Percentiles rank a stretch among this genome's conserved stretches.
These are phyloP conservation scores for Cryptoprocta ferox DNA, from an alignment of 2,797 vertebrate species.

Conservation along the genomic window DNA sequence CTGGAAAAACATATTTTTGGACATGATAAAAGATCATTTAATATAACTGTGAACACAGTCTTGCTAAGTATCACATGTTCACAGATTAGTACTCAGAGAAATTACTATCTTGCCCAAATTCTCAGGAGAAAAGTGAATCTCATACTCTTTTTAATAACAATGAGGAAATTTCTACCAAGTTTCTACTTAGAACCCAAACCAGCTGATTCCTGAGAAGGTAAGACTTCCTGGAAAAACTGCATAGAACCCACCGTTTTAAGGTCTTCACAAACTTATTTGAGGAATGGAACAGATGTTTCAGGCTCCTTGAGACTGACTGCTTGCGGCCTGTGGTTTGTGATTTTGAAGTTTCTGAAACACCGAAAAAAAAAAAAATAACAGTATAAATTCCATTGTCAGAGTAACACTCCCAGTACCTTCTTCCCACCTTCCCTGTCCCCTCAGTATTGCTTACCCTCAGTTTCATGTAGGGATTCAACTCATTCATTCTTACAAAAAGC, in stretches of 20 bases:
- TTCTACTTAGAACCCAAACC: conserved; percentile 52
- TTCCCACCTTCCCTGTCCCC: not conserved
- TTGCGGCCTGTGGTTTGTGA: conserved; percentile 95
- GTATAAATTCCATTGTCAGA: conserved; percentile 19
- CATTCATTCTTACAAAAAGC: conserved; percentile 14
- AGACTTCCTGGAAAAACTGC: conserved; percentile 36
- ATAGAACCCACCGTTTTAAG: conserved; percentile 93
- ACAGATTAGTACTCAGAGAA: conserved; percentile 48
- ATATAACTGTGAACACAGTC: conserved; percentile 38
- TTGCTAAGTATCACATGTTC: conserved; percentile 9
- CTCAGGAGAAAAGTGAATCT: conserved; percentile 51
- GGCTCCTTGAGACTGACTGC: conserved; percentile 96
- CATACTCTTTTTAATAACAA: conserved; percentile 42
- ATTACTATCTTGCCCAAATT: conserved; percentile 36
- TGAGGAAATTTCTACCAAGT: not conserved
- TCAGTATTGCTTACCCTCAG: not conserved
- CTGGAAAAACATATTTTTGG: not conserved
- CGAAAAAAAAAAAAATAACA: conserved; percentile 43
- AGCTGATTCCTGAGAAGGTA: conserved; percentile 17
- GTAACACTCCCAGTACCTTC: not conserved
- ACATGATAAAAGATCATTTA: conserved; percentile 22
- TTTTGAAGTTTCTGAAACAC: conserved; percentile 92
- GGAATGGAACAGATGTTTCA: conserved; percentile 98
- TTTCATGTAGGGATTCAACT: conserved; percentile 10
- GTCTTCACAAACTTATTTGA: conserved; percentile 99